A percentile compares a stretch with the other conserved stretches of the same genome.
phyloP scores from a whole-genome alignment of 2,888 invertebrate genomes.

The Cheilosia grossa region DNA sequence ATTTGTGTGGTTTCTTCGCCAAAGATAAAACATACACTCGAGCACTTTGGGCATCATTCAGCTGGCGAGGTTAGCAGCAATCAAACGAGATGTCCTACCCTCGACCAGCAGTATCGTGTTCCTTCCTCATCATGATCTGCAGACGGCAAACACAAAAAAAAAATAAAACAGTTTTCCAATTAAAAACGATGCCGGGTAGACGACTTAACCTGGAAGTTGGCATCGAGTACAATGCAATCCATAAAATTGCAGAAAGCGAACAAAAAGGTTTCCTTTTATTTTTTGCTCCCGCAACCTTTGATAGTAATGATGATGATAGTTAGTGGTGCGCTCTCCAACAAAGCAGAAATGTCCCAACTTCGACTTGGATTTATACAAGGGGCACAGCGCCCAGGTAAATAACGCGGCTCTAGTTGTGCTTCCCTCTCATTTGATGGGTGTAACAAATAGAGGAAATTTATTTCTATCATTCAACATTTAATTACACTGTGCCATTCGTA shows the following conservation, averaged over 20 bases:
- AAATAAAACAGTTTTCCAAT: slow-evolving; percentile 57
- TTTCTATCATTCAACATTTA: slow-evolving; percentile 56
- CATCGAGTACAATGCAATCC: slow-evolving; percentile 47
- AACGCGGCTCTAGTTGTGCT: not conserved
- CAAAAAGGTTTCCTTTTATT: slow-evolving; percentile 28
- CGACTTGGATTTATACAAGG: not conserved
- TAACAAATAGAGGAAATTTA: slow-evolving; percentile 54
- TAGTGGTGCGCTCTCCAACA: slow-evolving; percentile 1
- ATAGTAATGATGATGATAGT: slow-evolving; percentile 6
- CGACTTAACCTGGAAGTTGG: slow-evolving; percentile 53
- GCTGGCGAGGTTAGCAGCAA: slow-evolving; percentile 17
- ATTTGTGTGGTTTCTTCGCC: not conserved
- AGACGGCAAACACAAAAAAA: not conserved
- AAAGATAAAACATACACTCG: slow-evolving; percentile 14
- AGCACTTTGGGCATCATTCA: slow-evolving; percentile 27
- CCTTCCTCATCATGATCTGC: slow-evolving; percentile 23
- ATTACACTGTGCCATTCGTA: slow-evolving; percentile 9
- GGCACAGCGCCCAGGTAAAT: not conserved
- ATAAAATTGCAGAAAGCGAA: slow-evolving; percentile 45
- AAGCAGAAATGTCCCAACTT: not conserved
- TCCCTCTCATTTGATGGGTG: slow-evolving; percentile 16
- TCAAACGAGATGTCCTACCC: slow-evolving; percentile 13
- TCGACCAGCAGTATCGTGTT: not conserved
- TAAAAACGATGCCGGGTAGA: slow-evolving; percentile 39
- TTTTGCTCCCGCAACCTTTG: slow-evolving; percentile 20